These are phyloP conservation scores for Trachelus tabidus DNA, from an alignment of 2,888 invertebrate species.

Conservation along the genomic window DNA sequence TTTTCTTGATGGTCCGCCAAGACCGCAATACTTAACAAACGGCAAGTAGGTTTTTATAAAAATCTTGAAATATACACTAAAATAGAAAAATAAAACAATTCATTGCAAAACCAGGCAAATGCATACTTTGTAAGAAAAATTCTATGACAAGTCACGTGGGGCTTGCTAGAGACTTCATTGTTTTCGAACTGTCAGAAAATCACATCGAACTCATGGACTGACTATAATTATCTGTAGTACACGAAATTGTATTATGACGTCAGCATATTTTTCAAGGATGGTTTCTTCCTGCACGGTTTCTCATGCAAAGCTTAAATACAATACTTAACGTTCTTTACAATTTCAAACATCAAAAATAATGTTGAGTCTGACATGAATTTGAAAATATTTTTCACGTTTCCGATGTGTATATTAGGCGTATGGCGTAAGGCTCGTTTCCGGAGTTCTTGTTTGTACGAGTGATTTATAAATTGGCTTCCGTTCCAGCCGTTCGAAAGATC, in stretches of 20 bases:
- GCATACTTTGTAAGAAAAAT: too few relatives aligned
- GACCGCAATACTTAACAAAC: too few relatives aligned
- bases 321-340: neutral
- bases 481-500: slow-evolving; percentile 21
- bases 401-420: neutral
- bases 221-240: neutral
- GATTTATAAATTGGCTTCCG: slow-evolving; percentile 47
- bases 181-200: too few relatives aligned
- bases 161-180: too few relatives aligned
- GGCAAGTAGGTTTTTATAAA: too few relatives aligned
- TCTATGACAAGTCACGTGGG: too few relatives aligned
- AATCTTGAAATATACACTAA: too few relatives aligned
- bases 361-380: neutral
- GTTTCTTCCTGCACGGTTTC: neutral
- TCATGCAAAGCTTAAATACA: neutral
- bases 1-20: too few relatives aligned
- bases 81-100: too few relatives aligned
- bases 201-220: too few relatives aligned
- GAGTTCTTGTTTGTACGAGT: slow-evolving; percentile 28
- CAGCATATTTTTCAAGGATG: neutral
- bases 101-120: too few relatives aligned
- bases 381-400: neutral
- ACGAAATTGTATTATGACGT: neutral
- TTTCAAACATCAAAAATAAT: neutral
- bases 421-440: neutral